These are phyloP conservation scores for Drosophila pruinosa DNA, from an alignment of 1,140 invertebrate species.

Conservation along the genomic window DNA sequence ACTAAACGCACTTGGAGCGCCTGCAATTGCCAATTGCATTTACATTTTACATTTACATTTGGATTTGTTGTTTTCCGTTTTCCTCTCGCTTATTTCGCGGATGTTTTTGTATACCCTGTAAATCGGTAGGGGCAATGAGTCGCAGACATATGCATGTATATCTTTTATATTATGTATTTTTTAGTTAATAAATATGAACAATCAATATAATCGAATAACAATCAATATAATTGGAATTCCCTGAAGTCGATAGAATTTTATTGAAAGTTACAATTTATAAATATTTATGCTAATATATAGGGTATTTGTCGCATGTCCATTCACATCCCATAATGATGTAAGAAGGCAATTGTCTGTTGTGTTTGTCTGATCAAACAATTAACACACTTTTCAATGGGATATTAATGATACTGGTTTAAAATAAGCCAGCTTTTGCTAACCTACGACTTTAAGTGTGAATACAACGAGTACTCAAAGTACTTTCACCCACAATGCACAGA, in stretches of 20 bases:
- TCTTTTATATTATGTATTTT: no score
- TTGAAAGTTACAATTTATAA: no score
- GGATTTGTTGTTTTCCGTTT: conserved; percentile 12
- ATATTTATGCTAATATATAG: not conserved
- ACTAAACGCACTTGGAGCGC: conserved; percentile 64
- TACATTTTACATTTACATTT: conserved; percentile 41
- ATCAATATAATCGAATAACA: no score
- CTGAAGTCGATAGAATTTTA: no score
- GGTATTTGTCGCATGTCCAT: not conserved
- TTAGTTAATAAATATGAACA: no score
- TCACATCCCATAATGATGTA: conserved; percentile 36
- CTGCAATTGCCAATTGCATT: conserved; percentile 43
- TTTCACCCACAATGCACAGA: conserved; percentile 64
- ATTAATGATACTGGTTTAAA: conserved; percentile 56
- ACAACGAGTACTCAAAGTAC: conserved; percentile 25
- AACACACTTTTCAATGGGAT: conserved; percentile 65
- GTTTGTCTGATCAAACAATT: conserved; percentile 36
- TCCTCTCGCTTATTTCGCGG: not conserved
- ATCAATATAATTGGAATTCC: no score
- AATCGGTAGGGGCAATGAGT: not conserved
- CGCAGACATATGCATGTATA: no score
- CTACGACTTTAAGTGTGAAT: not conserved
- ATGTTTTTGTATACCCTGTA: conserved; percentile 11
- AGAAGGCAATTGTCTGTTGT: conserved; percentile 54
- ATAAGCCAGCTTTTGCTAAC: conserved; percentile 34